Evolutionary conservation across 2,113 vertebrate species (phyloP).

Genomic region (Erythrocebus patas): DNA sequence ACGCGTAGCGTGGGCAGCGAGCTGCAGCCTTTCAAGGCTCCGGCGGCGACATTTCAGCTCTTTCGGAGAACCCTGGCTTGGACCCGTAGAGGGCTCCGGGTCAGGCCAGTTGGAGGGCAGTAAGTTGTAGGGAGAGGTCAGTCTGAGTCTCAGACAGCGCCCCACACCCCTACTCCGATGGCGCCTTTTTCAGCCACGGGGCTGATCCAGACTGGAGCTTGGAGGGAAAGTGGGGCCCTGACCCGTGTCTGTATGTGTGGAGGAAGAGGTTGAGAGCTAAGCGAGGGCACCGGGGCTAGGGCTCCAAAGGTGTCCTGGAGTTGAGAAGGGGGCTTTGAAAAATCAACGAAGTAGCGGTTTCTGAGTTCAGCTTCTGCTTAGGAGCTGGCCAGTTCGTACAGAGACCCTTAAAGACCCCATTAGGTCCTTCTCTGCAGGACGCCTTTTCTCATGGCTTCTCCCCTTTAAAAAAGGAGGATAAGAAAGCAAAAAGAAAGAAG

Average conservation of each 20-base stretch:
- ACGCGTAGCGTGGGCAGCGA: neutral
- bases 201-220: neutral
- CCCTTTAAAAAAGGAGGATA: neutral
- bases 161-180: neutral
- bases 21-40: neutral
- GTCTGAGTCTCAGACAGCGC: neutral
- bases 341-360: constrained; percentile 45
- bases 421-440: constrained; percentile 28
- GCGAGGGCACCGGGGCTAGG: neutral
- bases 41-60: neutral
- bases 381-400: neutral
- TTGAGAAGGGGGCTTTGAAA: constrained; percentile 45
- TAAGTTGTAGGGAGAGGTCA: constrained; percentile 67
- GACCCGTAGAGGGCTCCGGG: neutral
- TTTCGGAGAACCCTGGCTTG: neutral
- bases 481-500: too few species aligned
- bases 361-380: constrained; percentile 20
- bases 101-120: neutral
- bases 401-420: constrained; percentile 44
- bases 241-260: neutral
- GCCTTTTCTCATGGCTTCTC: neutral
- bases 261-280: constrained; percentile 26
- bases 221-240: neutral
- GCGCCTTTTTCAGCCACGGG: neutral
- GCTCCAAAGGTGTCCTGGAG: neutral